These are phyloP conservation scores for Gorsachius magnificus DNA, from an alignment of 2,797 vertebrate genomes.

Conservation along the genomic window DNA sequence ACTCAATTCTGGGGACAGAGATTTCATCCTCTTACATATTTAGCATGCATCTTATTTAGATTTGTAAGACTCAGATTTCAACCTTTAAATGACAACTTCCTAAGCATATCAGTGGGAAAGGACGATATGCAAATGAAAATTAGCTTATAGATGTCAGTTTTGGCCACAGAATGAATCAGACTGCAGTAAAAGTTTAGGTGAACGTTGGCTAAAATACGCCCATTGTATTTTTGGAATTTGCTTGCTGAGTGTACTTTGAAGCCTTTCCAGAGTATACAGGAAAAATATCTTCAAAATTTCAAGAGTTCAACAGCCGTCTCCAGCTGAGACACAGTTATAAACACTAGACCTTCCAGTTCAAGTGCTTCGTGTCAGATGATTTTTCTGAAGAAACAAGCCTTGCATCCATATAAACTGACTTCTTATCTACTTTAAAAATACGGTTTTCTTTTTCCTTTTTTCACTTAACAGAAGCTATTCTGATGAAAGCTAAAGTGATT, in stretches of 20 bases:
- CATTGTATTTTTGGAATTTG: background rate
- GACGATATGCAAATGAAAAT: background rate
- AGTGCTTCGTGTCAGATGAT: background rate
- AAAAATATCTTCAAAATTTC: constrained; percentile 27
- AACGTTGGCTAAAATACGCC: background rate
- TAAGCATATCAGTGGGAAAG: background rate
- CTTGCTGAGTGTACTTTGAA: constrained; percentile 18
- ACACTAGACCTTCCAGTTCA: background rate
- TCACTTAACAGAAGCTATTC: background rate
- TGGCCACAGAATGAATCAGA: background rate
- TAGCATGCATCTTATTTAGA: background rate
- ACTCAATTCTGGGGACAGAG: background rate
- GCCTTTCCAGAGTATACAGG: constrained; percentile 24
- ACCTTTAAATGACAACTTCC: background rate
- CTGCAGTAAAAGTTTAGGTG: background rate
- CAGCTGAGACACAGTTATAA: constrained; percentile 38
- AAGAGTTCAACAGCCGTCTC: background rate
- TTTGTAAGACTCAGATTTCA: background rate
- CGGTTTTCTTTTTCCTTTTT: background rate
- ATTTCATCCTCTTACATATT: background rate
- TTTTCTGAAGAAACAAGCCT: background rate
- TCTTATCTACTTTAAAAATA: background rate
- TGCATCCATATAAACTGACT: background rate
- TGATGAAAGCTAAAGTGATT: background rate
- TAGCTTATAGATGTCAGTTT: background rate